Percentiles rank a stretch among this genome's conserved stretches.
Conservation (phyloP, 2,888 invertebrate species). For the Blastobasis adustella region DNA sequence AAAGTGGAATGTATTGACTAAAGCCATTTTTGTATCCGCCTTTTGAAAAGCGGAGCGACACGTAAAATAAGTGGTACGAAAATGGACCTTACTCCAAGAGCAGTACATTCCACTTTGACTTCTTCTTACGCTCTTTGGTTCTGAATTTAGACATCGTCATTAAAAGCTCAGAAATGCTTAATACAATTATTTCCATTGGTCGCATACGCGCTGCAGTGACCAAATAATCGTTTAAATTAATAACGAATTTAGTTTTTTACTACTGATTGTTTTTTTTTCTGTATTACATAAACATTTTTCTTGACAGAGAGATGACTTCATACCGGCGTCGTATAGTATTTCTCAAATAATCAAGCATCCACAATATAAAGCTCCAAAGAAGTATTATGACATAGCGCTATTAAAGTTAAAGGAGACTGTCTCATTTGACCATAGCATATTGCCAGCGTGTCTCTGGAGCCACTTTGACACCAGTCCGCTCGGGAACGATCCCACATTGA, state of each 20-base stretch:
- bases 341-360: slow-evolving; percentile 16
- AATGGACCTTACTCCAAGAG: too few relatives aligned
- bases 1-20: too few relatives aligned
- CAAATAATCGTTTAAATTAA: not conserved
- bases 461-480: slow-evolving; percentile 10
- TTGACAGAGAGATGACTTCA: not conserved
- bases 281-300: not conserved
- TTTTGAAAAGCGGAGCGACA: too few relatives aligned
- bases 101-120: too few relatives aligned
- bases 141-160: too few relatives aligned
- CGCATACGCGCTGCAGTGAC: too few relatives aligned
- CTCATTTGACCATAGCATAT: slow-evolving; percentile 12
- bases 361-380: slow-evolving; percentile 17
- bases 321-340: not conserved
- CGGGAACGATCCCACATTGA: too few relatives aligned
- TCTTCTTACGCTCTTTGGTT: too few relatives aligned
- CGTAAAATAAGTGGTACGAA: too few relatives aligned
- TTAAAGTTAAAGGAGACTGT: slow-evolving; percentile 17
- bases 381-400: slow-evolving; percentile 24
- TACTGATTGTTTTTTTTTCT: not conserved
- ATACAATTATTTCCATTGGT: too few relatives aligned
- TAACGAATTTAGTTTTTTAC: not conserved
- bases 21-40: too few relatives aligned
- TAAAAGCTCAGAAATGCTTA: too few relatives aligned
- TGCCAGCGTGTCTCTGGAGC: slow-evolving; percentile 24